phyloP scores from a whole-genome alignment of 1,140 invertebrate species.

The Brachionus asplanchnoidis region DNA sequence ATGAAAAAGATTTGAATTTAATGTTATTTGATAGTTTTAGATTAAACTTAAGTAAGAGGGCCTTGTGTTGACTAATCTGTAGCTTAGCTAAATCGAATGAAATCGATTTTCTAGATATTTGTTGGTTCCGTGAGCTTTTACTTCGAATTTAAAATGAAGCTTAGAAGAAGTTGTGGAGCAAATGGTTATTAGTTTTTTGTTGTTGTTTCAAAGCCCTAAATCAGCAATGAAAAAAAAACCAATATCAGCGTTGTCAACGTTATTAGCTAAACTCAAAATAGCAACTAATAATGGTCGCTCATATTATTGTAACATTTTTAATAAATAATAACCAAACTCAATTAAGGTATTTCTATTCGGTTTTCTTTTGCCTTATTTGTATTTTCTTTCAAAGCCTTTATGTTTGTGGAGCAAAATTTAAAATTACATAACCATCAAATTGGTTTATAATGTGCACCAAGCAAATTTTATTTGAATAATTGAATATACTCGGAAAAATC shows the following conservation, averaged over 20 bases:
- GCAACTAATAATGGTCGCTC: not conserved
- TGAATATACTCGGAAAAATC: not conserved
- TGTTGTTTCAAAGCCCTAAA: not conserved
- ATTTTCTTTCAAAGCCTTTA: not conserved
- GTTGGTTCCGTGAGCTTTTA: not conserved
- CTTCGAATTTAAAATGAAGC: not conserved
- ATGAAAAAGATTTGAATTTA: not conserved
- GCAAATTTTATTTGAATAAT: not conserved
- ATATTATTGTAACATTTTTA: conserved; percentile 1
- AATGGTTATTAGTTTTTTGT: not conserved
- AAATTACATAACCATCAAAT: not conserved
- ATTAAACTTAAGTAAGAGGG: not conserved
- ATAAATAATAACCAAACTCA: not conserved
- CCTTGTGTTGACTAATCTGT: not conserved
- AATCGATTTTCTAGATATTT: not conserved
- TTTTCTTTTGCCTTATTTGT: not conserved
- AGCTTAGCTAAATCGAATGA: not conserved
- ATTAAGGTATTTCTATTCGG: not conserved
- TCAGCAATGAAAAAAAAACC: not conserved
- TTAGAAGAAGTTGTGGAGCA: not conserved
- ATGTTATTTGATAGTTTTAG: not conserved
- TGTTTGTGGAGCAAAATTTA: not conserved
- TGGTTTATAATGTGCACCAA: not conserved
- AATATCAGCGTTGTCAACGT: not conserved
- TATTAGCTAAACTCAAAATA: not conserved